Evolutionary conservation across 2,888 invertebrate species (phyloP), one percentile per base, ranked within the genome.

Genomic region (Mimas tiliae): DNA sequence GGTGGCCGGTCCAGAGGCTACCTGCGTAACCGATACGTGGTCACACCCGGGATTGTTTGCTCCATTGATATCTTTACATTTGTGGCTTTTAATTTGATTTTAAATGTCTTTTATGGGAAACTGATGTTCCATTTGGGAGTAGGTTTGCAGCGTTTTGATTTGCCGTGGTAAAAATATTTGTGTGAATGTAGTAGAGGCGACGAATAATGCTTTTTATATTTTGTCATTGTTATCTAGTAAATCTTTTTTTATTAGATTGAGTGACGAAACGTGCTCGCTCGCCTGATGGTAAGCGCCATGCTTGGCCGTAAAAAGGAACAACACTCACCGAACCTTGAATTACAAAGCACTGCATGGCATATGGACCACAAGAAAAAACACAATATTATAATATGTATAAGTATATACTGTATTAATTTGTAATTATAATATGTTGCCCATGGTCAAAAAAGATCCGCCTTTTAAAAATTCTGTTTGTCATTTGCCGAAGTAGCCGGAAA

Each of bases 1-100:
- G 78, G 74, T 77, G 78, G 66, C 63, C 51, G 67, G 38, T 19
- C 50, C 19, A n/a, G 19, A 48, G 63, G 65, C 51, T 51, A 42
- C 65, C 66, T 65, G 55, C 33, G 55, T 64, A 64, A 65, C 55
- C 66, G 69, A 68, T 69, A 67, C 68, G 50, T 63, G 68, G 65
- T 68, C 53, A 64, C 48, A 48, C 63, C 27, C 52, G 51, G 45
- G 62, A 48, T 50, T 50, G 50, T 50, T 50, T 50, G 50, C 50
- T 50, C 64, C 45, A 34, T 34, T 48, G 48, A 38, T 34, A 58
- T 51, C 62, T 53, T 64, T 33, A 33, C 33, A 48, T 48, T 48
- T 58, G 45, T 42, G 55, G 55, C 47, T 58, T 34, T 9, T 47
- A 47, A 65, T 47, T 14, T n/a, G 38, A 55, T 55, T 48, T 48